Evolutionary conservation across 2,113 vertebrate species (phyloP).

Genomic region (Triplophysa siluroides): DNA sequence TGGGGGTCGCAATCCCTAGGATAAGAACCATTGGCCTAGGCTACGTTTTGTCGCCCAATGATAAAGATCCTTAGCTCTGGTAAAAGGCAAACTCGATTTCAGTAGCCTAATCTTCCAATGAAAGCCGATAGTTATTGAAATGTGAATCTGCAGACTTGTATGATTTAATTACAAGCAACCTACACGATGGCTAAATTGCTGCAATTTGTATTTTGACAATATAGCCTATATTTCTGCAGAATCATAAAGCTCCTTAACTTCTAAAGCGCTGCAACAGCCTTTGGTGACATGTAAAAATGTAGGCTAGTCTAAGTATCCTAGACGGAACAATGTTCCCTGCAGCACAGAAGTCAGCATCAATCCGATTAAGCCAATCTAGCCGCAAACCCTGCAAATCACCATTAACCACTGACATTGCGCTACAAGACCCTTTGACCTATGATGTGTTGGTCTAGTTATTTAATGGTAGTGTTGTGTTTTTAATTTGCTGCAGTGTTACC

Average conservation of each 20-base stretch:
- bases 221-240: conserved; percentile 16
- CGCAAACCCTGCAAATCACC: neutral
- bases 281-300: no score
- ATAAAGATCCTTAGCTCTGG: conserved; percentile 2
- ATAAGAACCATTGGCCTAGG: conserved; percentile 6
- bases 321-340: no score
- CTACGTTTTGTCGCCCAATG: conserved; percentile 10
- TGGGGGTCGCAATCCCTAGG: neutral
- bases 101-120: conserved; percentile 11
- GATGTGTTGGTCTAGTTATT: conserved; percentile 1
- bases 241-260: neutral
- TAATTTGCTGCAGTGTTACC: conserved; percentile 8
- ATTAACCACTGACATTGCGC: no score
- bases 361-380: no score
- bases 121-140: conserved; percentile 2
- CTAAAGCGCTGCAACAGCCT: neutral
- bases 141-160: conserved; percentile 12
- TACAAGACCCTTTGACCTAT: neutral
- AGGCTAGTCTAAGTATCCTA: no score
- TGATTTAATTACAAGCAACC: neutral
- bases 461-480: conserved; percentile 18
- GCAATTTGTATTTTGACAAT: neutral
- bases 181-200: conserved; percentile 3
- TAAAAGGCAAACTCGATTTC: conserved; percentile 16
- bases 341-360: no score